Percentiles rank a stretch among this genome's conserved stretches.
Evolutionary conservation across 2,113 vertebrate species (phyloP).

Genomic region (Zapus hudsonius): DNA sequence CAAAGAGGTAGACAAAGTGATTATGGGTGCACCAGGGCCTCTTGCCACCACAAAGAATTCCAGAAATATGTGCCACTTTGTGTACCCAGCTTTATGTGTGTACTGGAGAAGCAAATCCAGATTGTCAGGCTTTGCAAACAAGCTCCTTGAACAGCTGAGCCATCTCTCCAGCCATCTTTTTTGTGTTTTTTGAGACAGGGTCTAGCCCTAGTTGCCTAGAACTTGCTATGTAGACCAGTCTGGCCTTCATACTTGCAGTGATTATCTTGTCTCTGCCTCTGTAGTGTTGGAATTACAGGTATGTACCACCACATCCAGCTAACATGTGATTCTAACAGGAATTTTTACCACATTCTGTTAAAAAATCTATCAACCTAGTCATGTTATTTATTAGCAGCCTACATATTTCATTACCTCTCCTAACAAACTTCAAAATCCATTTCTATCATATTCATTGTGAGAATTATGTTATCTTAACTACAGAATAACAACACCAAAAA

Average conservation of each 20-base stretch:
- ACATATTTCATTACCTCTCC: constrained; percentile 19
- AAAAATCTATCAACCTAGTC: constrained; percentile 12
- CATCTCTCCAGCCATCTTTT: too few species aligned
- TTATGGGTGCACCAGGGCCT: too few species aligned
- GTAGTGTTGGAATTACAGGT: not conserved
- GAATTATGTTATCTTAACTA: constrained; percentile 36
- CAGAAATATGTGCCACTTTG: too few species aligned
- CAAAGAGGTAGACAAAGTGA: too few species aligned
- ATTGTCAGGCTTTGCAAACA: too few species aligned
- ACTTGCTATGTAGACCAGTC: not conserved
- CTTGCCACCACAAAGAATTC: too few species aligned
- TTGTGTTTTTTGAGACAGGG: not conserved
- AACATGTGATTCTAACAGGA: constrained; percentile 17
- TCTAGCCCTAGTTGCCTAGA: not conserved
- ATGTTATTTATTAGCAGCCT: constrained; percentile 13
- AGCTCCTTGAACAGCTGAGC: too few species aligned
- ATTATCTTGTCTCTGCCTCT: not conserved
- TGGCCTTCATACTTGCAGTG: not conserved
- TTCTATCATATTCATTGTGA: constrained; percentile 8
- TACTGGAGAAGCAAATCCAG: too few species aligned
- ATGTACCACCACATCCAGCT: not conserved
- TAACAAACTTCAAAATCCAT: constrained; percentile 44
- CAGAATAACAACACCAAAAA: constrained; percentile 33
- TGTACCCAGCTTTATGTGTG: too few species aligned
- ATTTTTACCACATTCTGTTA: constrained; percentile 25